Evolutionary conservation across 2,113 vertebrate genomes (phyloP), one percentile per base, ranked within the genome.

Genomic region (Takifugu flavidus): DNA sequence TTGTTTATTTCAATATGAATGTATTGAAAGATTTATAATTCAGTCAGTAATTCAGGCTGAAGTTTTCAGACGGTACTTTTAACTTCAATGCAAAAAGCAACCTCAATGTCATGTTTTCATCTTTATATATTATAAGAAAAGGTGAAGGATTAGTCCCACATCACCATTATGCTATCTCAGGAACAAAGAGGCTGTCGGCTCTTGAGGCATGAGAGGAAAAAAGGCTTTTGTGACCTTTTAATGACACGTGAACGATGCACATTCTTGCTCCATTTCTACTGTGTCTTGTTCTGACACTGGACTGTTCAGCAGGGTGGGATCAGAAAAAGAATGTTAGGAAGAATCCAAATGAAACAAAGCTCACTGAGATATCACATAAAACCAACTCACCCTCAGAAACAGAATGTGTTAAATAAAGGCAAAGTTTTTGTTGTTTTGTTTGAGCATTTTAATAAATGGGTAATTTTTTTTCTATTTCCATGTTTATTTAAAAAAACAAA

Each of bases 261-360:
- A 67, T 26, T 56, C 50, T 61, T 55, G 28, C 62, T 70, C 49
- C 4, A 26, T 74, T 10, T 75, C 59, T 26, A 15, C n/a, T 63
- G 69, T 77, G 51, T 53, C 31, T 57, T 47, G 53, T 68, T 70
- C 26, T 52, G 51, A 63, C 73, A 62, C 59, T 27, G 57, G 50
- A 78, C 71, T 45, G 65, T 31, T 43, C 53, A 15, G 15, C 26
- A 65, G 64, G 64, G 42, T 55, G 58, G 62, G 52, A 58, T 66
- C 54, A 65, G 75, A 70, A 68, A 55, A 84, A 70, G 79, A 88
- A 90, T 88, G 82, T 80, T 56, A 72, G 61, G 63, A 61, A 27
- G 59, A n/a, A 13, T 83, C 80, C 87, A 89, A 88, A 75, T 57
- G 44, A 86, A 89, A 81, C 67, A 80, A 53, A 62, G 73, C 68